Base-by-base conservation (phyloP, 2,888 invertebrate genomes). In the Ormyrus pomaceus region DNA sequence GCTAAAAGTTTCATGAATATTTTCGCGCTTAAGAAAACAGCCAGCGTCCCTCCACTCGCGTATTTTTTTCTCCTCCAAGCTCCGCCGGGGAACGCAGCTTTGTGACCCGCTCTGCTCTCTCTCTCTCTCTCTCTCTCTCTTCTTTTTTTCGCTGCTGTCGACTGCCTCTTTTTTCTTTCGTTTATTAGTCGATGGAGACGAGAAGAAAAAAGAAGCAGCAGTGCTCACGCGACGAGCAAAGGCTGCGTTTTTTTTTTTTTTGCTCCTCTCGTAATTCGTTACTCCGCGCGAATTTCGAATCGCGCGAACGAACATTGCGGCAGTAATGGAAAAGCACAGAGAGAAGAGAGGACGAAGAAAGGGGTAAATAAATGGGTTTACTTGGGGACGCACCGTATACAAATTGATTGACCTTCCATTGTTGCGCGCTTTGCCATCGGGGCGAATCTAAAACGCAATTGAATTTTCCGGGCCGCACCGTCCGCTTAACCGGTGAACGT, bases 1-100 rank as follows among this genome's bases (percentile, higher is more conserved):
- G 50, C 45, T 48, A 65, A 59, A 59, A 51, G 58, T 59, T 75
- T 75, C 13, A 64, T 65, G 71, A 65, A 71, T 58, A 66, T 71
- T 66, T 72, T 61, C 19, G 9, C 45, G 19, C 51, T 77, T 19
- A 48, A 70, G 48, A 70, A 64, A 61, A 69, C 34, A 76, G 8
- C 10, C 53, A 1, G 46, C 45, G 55, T 55, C 8, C 11, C 9
- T 7, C 45, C 8, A 6, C 6, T 34, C 34, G 34, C 34, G 0
- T 34, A 34, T 34, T 34, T 34, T 19, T 34, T 34, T 34, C 34
- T 34, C 34, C 34, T 2, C 34, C 34, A 34, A 34, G 34, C 34
- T 34, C 34, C 34, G 34, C 34, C 34, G 34, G 34, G 34, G 34
- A 34, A 34, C 34, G 4, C 34, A 4, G 34, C 34, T 34, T 34